phyloP scores from a whole-genome alignment of 2,797 vertebrate genomes.

The Pangasius mekongensis region DNA sequence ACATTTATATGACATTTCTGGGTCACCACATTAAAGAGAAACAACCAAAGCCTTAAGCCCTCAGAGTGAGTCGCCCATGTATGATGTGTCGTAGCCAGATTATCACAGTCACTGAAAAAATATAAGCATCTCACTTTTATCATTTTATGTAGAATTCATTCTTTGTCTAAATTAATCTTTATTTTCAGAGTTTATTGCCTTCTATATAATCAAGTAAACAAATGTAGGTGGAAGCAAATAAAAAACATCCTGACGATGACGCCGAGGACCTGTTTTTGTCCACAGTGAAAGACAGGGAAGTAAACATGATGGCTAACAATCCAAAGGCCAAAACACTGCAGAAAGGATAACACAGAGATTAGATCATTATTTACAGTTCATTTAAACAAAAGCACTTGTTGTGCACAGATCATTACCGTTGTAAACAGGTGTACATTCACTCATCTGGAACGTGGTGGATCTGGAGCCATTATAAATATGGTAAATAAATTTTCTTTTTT shows the following conservation, averaged over 20 bases:
- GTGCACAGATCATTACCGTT: too few relatives aligned
- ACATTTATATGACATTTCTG: slow-evolving; percentile 42
- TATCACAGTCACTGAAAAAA: slow-evolving; percentile 1
- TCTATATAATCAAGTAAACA: background rate
- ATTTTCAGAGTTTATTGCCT: background rate
- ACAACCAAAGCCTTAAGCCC: slow-evolving; percentile 8
- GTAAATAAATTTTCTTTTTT: too few relatives aligned
- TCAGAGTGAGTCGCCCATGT: background rate
- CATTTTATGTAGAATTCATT: background rate
- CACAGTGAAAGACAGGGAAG: background rate
- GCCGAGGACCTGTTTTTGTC: too few relatives aligned
- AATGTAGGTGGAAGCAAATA: background rate
- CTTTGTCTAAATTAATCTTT: background rate
- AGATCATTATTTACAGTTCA: slow-evolving; percentile 5
- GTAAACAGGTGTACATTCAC: background rate
- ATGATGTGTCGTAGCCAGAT: background rate
- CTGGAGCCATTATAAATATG: background rate
- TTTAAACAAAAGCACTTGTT: background rate
- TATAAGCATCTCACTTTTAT: background rate
- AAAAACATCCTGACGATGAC: background rate
- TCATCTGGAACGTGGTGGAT: background rate
- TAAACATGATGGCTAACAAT: slow-evolving; percentile 4
- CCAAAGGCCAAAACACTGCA: background rate
- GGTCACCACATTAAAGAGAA: slow-evolving; percentile 16
- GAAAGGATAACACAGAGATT: background rate